Percentiles rank a stretch among this genome's conserved stretches.
Evolutionary conservation across 1,140 invertebrate species (phyloP).

Genomic region (Neodiprion virginianus): DNA sequence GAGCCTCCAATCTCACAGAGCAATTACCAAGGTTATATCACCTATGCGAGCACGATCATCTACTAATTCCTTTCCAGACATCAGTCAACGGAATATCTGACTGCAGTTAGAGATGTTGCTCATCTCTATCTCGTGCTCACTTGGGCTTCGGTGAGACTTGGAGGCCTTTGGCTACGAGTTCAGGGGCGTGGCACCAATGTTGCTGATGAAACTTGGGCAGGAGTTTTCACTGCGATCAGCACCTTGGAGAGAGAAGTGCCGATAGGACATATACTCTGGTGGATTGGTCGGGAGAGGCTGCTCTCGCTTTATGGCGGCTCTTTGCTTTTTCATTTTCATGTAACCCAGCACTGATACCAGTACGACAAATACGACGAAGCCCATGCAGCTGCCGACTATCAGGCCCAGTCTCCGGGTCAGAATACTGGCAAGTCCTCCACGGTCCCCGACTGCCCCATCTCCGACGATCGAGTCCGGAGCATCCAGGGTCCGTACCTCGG

Average conservation of each 20-base stretch:
- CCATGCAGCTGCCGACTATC: slow-evolving; percentile 85
- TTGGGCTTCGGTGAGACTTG: slow-evolving; percentile 34
- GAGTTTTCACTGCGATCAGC: slow-evolving; percentile 53
- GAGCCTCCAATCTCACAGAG: background rate
- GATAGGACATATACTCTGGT: slow-evolving; percentile 77
- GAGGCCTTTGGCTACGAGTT: slow-evolving; percentile 56
- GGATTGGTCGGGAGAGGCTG: slow-evolving; percentile 69
- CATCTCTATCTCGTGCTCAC: slow-evolving; percentile 48
- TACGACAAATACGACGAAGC: slow-evolving; percentile 83
- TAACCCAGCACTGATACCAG: slow-evolving; percentile 84
- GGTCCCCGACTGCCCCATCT: slow-evolving; percentile 69
- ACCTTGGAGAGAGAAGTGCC: slow-evolving; percentile 69
- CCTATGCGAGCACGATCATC: background rate
- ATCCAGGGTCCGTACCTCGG: slow-evolving; percentile 78
- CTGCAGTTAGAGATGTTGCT: slow-evolving; percentile 44
- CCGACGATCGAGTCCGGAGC: slow-evolving; percentile 70
- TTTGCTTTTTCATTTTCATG: slow-evolving; percentile 84
- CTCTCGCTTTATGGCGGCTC: slow-evolving; percentile 75
- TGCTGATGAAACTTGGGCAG: slow-evolving; percentile 59
- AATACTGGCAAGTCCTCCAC: slow-evolving; percentile 67
- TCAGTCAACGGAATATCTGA: background rate
- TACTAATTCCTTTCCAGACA: background rate
- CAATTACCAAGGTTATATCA: background rate
- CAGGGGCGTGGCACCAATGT: slow-evolving; percentile 41
- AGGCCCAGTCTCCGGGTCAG: slow-evolving; percentile 80